phyloP scores from a whole-genome alignment of 2,888 invertebrate species.

The Eueremaeus valkanovi region DNA sequence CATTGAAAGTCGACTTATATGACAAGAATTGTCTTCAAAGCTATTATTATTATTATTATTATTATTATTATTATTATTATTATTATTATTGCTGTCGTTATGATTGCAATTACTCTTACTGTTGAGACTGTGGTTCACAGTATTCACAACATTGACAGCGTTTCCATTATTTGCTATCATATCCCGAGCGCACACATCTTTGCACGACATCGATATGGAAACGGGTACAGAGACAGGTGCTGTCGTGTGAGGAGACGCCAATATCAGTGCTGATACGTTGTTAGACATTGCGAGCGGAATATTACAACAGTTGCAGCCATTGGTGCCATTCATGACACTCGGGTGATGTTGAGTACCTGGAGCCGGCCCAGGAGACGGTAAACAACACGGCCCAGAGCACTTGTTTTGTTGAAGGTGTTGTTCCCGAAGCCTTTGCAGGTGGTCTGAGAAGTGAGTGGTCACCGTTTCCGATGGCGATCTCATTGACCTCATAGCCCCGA shows the following conservation, averaged over 20 bases:
- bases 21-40: not conserved
- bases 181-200: not conserved
- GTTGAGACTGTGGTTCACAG: too few species aligned
- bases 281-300: not conserved
- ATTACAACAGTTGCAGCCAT: not conserved
- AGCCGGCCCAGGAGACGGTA: not conserved
- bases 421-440: constrained; percentile 22
- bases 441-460: constrained; percentile 21
- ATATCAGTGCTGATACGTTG: not conserved
- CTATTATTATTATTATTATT: not conserved
- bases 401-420: constrained; percentile 30
- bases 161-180: too few species aligned
- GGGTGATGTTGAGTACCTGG: not conserved
- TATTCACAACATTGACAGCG: too few species aligned
- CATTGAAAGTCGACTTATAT: not conserved
- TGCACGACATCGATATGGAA: not conserved
- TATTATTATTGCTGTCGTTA: not conserved
- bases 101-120: too few species aligned
- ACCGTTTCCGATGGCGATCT: not conserved
- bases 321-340: not conserved
- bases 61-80: not conserved
- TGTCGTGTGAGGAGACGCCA: not conserved
- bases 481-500: not conserved
- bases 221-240: not conserved
- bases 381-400: constrained; percentile 21